Conservation (phyloP, 2,888 invertebrate genomes). For the Notodonta dromedarius region DNA sequence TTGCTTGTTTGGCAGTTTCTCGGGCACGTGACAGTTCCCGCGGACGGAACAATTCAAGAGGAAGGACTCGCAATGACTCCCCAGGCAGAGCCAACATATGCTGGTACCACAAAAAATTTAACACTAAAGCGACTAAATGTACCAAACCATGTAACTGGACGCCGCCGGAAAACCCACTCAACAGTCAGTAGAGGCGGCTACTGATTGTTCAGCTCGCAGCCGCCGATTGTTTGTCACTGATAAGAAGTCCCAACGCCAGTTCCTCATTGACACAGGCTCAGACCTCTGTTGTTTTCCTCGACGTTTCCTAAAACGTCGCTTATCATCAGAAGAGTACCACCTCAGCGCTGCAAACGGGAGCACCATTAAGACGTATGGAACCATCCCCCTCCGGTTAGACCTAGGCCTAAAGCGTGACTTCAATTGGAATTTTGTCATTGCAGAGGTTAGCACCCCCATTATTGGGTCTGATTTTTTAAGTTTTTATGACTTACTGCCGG, state of each 20-base stretch:
- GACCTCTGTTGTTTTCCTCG: slow-evolving; percentile 15
- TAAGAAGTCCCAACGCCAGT: slow-evolving; percentile 7
- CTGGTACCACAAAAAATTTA: neutral
- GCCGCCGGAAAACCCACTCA: slow-evolving; percentile 11
- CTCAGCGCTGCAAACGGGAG: slow-evolving; percentile 12
- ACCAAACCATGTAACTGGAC: neutral
- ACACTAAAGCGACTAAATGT: neutral
- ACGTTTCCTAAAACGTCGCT: slow-evolving; percentile 7
- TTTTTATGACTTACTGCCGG: slow-evolving; percentile 3
- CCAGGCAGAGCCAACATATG: neutral
- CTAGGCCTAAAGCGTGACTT: slow-evolving; percentile 8
- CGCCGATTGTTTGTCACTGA: slow-evolving; percentile 16
- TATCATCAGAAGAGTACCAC: slow-evolving; percentile 1
- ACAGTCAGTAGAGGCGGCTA: slow-evolving; percentile 16
- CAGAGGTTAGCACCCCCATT: slow-evolving; percentile 10
- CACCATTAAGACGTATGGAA: slow-evolving; percentile 9
- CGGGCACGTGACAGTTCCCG: no score
- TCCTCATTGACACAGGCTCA: slow-evolving; percentile 8
- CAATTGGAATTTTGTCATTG: neutral
- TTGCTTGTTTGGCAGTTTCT: no score
- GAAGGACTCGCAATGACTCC: no score
- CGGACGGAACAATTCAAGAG: no score
- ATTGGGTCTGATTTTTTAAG: slow-evolving; percentile 13
- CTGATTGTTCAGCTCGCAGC: slow-evolving; percentile 7
- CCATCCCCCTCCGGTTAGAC: slow-evolving; percentile 1